Evolutionary conservation across 2,888 invertebrate species (phyloP).

Genomic region (Scaptodrosophila latifasciaeformis): DNA sequence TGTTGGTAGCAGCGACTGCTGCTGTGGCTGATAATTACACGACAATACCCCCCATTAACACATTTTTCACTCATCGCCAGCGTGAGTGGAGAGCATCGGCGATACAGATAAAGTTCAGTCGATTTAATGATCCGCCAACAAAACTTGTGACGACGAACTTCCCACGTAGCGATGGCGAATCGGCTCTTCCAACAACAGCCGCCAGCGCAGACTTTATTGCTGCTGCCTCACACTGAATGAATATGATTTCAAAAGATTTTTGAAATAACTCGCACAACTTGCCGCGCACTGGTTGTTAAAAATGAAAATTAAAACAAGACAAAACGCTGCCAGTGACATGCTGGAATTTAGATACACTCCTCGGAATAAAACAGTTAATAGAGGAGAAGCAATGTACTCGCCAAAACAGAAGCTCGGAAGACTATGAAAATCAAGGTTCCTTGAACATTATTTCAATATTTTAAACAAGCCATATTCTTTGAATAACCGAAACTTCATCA

Average conservation of each 20-base stretch:
- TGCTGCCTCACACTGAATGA: slow-evolving; percentile 9
- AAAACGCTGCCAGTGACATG: slow-evolving; percentile 28
- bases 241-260: slow-evolving; percentile 61
- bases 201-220: not conserved
- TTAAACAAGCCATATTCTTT: slow-evolving; percentile 21
- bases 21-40: slow-evolving; percentile 56
- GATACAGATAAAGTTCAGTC: slow-evolving; percentile 67
- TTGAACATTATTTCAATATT: slow-evolving; percentile 34
- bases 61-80: slow-evolving; percentile 57
- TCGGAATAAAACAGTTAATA: too few relatives aligned
- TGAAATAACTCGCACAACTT: slow-evolving; percentile 43
- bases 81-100: slow-evolving; percentile 18
- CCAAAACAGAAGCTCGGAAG: too few relatives aligned
- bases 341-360: too few relatives aligned
- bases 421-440: too few relatives aligned
- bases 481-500: too few relatives aligned
- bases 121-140: slow-evolving; percentile 55
- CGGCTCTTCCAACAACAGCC: slow-evolving; percentile 29
- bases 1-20: not conserved
- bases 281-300: not conserved
- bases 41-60: slow-evolving; percentile 67
- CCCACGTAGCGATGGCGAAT: slow-evolving; percentile 30
- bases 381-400: too few relatives aligned
- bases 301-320: slow-evolving; percentile 22
- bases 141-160: slow-evolving; percentile 25